These are phyloP conservation scores for Nomada ruficornis DNA, from an alignment of 2,888 invertebrate species.

Conservation along the genomic window DNA sequence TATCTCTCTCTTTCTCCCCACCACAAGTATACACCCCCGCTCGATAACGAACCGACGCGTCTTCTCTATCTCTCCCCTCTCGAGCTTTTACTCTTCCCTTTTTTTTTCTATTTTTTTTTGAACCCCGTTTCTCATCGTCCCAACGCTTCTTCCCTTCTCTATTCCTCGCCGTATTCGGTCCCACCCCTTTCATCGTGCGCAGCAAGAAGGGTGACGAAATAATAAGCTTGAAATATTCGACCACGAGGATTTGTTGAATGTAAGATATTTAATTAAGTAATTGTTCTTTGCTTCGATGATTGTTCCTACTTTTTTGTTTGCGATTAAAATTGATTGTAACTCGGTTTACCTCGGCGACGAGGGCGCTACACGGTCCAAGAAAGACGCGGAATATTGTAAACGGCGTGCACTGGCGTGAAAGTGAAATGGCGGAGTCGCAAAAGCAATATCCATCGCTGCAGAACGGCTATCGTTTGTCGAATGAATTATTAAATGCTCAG, in stretches of 20 bases:
- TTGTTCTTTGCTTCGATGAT: no score
- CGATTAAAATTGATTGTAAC: background rate
- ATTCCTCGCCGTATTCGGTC: constrained; percentile 27
- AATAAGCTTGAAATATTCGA: no score
- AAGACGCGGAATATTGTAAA: background rate
- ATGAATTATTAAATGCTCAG: constrained; percentile 15
- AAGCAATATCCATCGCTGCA: constrained; percentile 23
- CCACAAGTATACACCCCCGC: background rate
- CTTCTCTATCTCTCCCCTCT: constrained; percentile 26
- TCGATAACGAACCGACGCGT: constrained; percentile 10
- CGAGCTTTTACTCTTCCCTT: constrained; percentile 10
- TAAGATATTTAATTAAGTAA: background rate
- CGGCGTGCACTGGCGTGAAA: background rate
- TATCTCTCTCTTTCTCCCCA: constrained; percentile 38
- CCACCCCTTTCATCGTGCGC: background rate
- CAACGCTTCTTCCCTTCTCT: constrained; percentile 9
- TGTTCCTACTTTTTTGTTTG: background rate
- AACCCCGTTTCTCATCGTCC: background rate
- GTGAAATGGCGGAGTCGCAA: background rate
- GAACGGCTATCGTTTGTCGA: constrained; percentile 15
- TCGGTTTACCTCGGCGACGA: background rate
- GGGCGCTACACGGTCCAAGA: background rate
- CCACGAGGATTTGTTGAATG: no score
- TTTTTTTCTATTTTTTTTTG: background rate
- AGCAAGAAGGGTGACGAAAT: no score